Conservation (phyloP, 2,888 invertebrate genomes). For the Drosophila greeni region DNA sequence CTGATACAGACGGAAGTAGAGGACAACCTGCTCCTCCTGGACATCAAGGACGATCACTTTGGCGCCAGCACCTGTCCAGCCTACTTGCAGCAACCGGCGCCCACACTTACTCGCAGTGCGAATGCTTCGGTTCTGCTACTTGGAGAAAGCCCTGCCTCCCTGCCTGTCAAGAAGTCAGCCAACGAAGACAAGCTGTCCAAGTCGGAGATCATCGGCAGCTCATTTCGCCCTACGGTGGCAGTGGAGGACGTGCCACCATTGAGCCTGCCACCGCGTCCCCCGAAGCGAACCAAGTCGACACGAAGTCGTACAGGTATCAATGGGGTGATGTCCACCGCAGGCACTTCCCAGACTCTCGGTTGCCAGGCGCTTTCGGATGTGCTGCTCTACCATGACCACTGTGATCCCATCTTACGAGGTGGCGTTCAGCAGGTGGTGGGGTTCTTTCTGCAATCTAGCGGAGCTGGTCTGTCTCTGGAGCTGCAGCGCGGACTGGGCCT, state of each 20-base stretch:
- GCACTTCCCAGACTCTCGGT: slow-evolving; percentile 10
- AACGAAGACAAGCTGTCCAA: slow-evolving; percentile 61
- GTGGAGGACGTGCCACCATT: slow-evolving; percentile 67
- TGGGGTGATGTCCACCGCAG: background rate
- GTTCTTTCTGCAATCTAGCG: slow-evolving; percentile 74
- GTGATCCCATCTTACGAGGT: slow-evolving; percentile 78
- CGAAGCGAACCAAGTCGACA: slow-evolving; percentile 74
- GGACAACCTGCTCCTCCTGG: slow-evolving; percentile 78
- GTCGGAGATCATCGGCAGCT: slow-evolving; percentile 76
- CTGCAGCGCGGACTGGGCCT: slow-evolving; percentile 63
- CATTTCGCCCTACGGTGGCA: slow-evolving; percentile 57
- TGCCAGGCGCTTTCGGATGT: slow-evolving; percentile 71
- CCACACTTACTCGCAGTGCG: slow-evolving; percentile 72
- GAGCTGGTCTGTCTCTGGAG: slow-evolving; percentile 53
- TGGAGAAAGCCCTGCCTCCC: slow-evolving; percentile 8
- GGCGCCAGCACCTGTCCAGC: slow-evolving; percentile 79
- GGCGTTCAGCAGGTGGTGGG: slow-evolving; percentile 78
- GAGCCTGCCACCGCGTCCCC: slow-evolving; percentile 65
- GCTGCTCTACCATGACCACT: slow-evolving; percentile 76
- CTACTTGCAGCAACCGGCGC: slow-evolving; percentile 63
- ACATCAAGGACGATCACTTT: slow-evolving; percentile 84
- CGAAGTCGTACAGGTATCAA: slow-evolving; percentile 52
- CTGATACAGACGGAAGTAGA: slow-evolving; percentile 21
- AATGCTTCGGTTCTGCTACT: slow-evolving; percentile 69
- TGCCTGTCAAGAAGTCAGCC: slow-evolving; percentile 36